Conservation (phyloP, 1,140 invertebrate species). For the Drosophila seguyi region DNA sequence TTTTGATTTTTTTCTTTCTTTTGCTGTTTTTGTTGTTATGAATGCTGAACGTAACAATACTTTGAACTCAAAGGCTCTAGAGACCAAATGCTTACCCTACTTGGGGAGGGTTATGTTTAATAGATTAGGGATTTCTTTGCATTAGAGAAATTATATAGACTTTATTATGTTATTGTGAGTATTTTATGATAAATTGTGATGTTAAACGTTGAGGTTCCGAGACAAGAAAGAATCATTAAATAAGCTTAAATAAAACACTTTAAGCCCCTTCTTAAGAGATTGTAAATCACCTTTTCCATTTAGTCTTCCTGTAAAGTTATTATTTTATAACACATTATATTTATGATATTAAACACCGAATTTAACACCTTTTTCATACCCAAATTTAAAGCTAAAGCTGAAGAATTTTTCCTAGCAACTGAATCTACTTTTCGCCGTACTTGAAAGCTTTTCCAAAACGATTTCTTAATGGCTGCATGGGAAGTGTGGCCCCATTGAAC, state of each 20-base stretch:
- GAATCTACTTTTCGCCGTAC: background rate
- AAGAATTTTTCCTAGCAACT: background rate
- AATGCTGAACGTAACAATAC: conserved; percentile 55
- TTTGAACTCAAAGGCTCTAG: conserved; percentile 56
- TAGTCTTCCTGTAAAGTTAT: background rate
- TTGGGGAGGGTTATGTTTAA: background rate
- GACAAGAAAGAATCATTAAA: background rate
- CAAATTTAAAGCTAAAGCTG: background rate
- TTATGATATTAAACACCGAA: background rate
- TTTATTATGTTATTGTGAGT: background rate
- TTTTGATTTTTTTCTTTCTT: conserved; percentile 17
- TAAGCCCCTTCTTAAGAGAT: too few relatives aligned
- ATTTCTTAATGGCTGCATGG: conserved; percentile 7
- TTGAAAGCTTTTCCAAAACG: background rate
- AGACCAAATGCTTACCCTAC: conserved; percentile 62
- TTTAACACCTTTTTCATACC: too few relatives aligned
- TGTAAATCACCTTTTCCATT: too few relatives aligned
- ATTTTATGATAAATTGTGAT: background rate
- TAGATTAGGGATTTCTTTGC: too few relatives aligned
- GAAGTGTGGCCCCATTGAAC: conserved; percentile 19
- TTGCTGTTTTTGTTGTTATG: conserved; percentile 60
- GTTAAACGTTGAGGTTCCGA: background rate
- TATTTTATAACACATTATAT: too few relatives aligned
- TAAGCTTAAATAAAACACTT: background rate
- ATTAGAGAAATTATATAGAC: background rate